A percentile compares a stretch with the other conserved stretches of the same genome.
Evolutionary conservation across 2,113 vertebrate species (phyloP).

Genomic region (Austrofundulus limnaeus): DNA sequence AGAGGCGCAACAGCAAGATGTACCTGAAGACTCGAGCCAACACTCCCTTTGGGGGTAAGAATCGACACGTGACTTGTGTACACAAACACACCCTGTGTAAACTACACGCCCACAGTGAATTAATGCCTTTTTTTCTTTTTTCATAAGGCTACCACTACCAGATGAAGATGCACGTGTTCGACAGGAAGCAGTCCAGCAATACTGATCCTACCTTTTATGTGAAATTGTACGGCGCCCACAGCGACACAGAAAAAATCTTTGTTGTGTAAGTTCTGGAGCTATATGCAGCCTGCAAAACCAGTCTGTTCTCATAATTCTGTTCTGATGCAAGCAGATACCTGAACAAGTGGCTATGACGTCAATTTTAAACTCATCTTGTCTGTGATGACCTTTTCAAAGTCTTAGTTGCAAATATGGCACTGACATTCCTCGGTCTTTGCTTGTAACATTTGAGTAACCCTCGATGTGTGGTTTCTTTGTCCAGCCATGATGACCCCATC

Average conservation of each 20-base stretch:
- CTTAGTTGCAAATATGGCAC: no score
- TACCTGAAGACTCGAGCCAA: constrained; percentile 92
- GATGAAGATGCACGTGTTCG: constrained; percentile 96
- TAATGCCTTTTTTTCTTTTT: neutral
- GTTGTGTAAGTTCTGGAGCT: constrained; percentile 84
- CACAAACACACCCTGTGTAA: neutral
- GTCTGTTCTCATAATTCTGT: neutral
- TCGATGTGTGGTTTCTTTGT: neutral
- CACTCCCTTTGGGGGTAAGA: constrained; percentile 91
- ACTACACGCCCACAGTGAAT: neutral
- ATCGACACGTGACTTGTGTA: neutral
- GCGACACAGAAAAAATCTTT: constrained; percentile 79
- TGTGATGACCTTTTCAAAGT: constrained; percentile 17
- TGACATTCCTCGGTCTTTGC: no score
- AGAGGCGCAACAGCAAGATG: constrained; percentile 91
- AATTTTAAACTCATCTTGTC: constrained; percentile 10
- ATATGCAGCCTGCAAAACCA: constrained; percentile 1
- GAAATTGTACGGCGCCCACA: constrained; percentile 82
- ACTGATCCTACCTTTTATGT: constrained; percentile 85
- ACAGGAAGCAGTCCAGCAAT: constrained; percentile 78
- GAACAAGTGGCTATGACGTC: neutral
- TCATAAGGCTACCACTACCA: constrained; percentile 96
- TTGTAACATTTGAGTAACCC: neutral
- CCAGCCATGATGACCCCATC: constrained; percentile 59
- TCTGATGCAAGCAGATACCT: neutral